These are phyloP conservation scores for Apamea epomidion DNA, from an alignment of 2,888 invertebrate genomes.

Conservation along the genomic window DNA sequence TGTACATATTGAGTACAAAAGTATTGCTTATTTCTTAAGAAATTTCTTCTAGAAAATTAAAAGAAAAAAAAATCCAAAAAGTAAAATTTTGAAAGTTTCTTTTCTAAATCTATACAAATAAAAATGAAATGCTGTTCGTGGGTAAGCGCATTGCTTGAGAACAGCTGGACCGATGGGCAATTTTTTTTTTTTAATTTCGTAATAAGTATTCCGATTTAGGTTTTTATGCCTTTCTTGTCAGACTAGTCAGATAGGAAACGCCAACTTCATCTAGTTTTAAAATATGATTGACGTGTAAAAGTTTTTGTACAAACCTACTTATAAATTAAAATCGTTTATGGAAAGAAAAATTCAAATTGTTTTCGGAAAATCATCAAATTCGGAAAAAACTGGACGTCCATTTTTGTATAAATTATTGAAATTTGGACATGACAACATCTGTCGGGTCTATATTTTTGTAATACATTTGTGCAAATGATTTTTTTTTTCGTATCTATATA, in stretches of 20 bases:
- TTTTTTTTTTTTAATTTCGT: neutral
- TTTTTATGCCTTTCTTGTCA: no score
- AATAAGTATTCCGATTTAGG: no score
- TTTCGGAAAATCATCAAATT: neutral
- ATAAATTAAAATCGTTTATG: neutral
- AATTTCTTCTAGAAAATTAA: no score
- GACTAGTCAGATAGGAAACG: no score
- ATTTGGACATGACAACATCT: neutral
- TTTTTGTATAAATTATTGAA: neutral
- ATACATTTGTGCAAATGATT: neutral
- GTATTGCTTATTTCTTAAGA: no score
- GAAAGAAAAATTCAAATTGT: neutral
- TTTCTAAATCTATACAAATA: neutral
- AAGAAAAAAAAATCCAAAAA: no score
- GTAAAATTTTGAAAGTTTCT: no score
- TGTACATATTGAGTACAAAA: no score
- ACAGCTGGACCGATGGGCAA: neutral
- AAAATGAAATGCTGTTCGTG: neutral
- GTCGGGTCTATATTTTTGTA: neutral
- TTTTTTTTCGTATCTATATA: neutral
- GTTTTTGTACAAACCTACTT: no score
- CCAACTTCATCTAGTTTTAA: no score
- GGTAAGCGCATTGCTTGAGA: neutral
- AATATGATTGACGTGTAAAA: no score
- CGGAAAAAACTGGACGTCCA: neutral